A percentile compares a stretch with the other conserved stretches of the same genome.
phyloP scores from a whole-genome alignment of 2,888 invertebrate genomes.

The Eutolmus rufibarbis region DNA sequence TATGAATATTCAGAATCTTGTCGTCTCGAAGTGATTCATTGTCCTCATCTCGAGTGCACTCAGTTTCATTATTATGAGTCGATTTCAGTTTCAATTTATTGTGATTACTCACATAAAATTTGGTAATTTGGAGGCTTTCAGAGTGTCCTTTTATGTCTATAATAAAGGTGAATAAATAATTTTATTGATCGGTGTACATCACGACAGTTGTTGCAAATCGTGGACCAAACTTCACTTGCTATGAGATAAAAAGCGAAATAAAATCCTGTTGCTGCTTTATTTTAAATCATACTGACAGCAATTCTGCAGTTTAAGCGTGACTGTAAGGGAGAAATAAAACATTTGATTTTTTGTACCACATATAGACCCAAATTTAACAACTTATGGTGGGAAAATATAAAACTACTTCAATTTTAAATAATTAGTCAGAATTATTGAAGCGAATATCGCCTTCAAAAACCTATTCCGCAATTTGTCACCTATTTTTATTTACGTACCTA shows the following conservation, averaged over 20 bases:
- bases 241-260: background rate
- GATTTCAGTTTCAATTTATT: constrained; percentile 9
- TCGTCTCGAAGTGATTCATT: background rate
- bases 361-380: no score
- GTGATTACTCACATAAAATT: no score
- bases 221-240: background rate
- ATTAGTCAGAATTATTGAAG: background rate
- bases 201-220: background rate
- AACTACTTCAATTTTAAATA: no score
- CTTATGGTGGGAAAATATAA: no score
- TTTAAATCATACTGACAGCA: background rate
- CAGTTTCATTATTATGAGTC: background rate
- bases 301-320: background rate
- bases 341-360: background rate
- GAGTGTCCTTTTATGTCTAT: no score
- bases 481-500: no score
- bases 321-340: background rate
- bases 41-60: background rate
- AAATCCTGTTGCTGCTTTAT: background rate
- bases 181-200: background rate
- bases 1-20: background rate
- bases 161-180: no score
- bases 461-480: no score
- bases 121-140: no score
- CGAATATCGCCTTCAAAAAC: no score